Percentiles rank a stretch among this genome's conserved stretches.
phyloP scores from a whole-genome alignment of 2,113 vertebrate species.

The Phylloscopus whistleri region DNA sequence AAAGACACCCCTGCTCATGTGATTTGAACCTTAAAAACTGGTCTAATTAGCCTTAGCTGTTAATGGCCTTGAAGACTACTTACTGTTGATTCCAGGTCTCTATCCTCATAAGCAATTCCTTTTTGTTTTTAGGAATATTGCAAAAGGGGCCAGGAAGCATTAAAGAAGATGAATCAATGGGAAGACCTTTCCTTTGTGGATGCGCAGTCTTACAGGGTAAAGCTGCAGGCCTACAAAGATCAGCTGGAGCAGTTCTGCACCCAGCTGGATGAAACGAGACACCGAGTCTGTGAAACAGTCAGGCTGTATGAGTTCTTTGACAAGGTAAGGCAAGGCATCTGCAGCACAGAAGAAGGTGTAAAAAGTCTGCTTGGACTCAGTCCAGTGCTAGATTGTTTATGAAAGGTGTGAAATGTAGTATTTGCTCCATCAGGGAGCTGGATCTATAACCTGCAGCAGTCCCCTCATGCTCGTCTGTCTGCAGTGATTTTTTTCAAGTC shows the following conservation, averaged over 20 bases:
- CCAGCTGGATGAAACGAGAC: conserved; percentile 70
- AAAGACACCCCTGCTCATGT: background rate
- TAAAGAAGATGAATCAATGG: conserved; percentile 73
- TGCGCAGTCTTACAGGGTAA: conserved; percentile 60
- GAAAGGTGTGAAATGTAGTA: background rate
- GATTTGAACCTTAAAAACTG: background rate
- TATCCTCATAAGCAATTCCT: background rate
- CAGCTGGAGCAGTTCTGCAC: conserved; percentile 73
- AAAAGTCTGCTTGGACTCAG: background rate
- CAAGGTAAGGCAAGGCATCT: conserved; percentile 66
- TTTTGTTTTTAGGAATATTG: conserved; percentile 72
- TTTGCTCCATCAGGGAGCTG: background rate
- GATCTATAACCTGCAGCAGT: background rate
- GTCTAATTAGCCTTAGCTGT: background rate
- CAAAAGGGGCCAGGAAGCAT: conserved; percentile 72
- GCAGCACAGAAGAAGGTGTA: background rate
- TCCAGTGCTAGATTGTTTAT: background rate
- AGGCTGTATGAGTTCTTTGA: conserved; percentile 78
- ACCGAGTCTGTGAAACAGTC: conserved; percentile 70
- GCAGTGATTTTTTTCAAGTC: background rate
- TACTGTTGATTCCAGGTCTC: background rate
- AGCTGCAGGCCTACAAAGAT: conserved; percentile 65
- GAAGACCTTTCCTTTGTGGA: conserved; percentile 70
- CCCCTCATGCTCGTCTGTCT: background rate
- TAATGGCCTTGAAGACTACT: background rate